Base-by-base conservation (phyloP, 2,113 vertebrate genomes). In the Garra rufa region DNA sequence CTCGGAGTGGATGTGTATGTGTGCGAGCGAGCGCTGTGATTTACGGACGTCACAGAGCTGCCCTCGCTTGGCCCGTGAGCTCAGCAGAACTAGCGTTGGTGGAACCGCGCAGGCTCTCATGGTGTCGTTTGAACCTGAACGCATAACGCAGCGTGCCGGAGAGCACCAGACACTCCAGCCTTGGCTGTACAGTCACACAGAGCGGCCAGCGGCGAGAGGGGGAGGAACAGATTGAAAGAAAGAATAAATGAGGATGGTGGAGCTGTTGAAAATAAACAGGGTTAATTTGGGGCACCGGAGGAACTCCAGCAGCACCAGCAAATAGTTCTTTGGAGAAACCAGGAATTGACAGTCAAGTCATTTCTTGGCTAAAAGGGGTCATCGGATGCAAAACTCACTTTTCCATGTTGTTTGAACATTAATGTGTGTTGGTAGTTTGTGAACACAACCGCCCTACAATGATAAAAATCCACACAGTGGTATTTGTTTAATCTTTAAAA, bases 11-110 rank as follows among this genome's bases (percentile, higher is more conserved):
- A 15, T 69, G 34, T 69, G 52, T 57, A 3, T 57, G 83, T 85
- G 82, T 13, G 79, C 67, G 81, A 38, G 19, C 78, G 52, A 57
- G 79, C 76, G 19, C 82, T 82, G 83, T 88, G 83, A 91, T 89
- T 83, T 76, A 87, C 13, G 11, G 50, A 87, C 63, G 69, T 87
- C 79, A 86, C 50, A 63, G 82, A 75, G 17, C 81, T 52, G 63
- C 41, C 71, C 63, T 55, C 19, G 82, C 24, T 69, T 76, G 41
- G 50, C 61, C 70, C 46, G 78, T 89, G 77, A 86, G 76, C 77
- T 78, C 28, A 74, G 9, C 14, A 34, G 70, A 73, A 55, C 30
- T 46, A 76, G 76, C 78, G 30, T 7, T 28, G 17, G 10, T 69
- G 30, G 65, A 41, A 44, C 3, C 10, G 43, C 3, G 24, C 46